Base-by-base conservation (phyloP, 2,113 vertebrate species). In the Plecotus auritus region DNA sequence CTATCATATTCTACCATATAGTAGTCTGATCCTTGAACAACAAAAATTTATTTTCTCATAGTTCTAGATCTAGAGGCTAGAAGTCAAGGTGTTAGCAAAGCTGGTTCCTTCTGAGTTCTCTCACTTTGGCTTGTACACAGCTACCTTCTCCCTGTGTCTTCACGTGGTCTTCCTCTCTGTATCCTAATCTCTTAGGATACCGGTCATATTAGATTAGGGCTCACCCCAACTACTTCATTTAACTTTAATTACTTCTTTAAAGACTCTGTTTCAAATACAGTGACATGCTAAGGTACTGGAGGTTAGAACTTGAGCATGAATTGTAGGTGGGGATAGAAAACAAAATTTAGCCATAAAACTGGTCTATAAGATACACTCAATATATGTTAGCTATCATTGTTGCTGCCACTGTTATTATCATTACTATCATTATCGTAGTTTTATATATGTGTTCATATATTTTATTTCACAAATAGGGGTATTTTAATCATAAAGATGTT, bases 381-480 rank as follows among this genome's bases (percentile, higher is more conserved):
- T 54, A 90, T 82, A 69, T 74, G 14, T 32, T 78, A 72, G 26
- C 20, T 80, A 12, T 69, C 16, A 26, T 40, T 69, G 28, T 32
- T 45, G 18, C 14, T 70, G 69, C 26, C 69, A 26, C 40, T 85
- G 56, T 70, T 88, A 6, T 45, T 87, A 85, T 18, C 67, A 3
- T 74, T 70, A 56, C 7, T 23, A 56, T 56, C 23, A 23, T 56
- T 56, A 92, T 9, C 37, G 28, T 45, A 59, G 40, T 51, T 51
- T 51, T 51, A 51, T 51, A 51, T 51, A 51, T 73, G 5, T 69
- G 91, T 87, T 91, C n/a, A 40, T 59, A 49, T 26, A 76, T 66
- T 95, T 95, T 88, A 85, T 80, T 94, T 95, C 69, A 88, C 26
- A 81, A 90, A 82, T 1, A 85, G 20, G 64, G 23, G 4, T 23